These are phyloP conservation scores for Brachyalestes nurse DNA, from an alignment of 2,797 vertebrate species.

Conservation along the genomic window DNA sequence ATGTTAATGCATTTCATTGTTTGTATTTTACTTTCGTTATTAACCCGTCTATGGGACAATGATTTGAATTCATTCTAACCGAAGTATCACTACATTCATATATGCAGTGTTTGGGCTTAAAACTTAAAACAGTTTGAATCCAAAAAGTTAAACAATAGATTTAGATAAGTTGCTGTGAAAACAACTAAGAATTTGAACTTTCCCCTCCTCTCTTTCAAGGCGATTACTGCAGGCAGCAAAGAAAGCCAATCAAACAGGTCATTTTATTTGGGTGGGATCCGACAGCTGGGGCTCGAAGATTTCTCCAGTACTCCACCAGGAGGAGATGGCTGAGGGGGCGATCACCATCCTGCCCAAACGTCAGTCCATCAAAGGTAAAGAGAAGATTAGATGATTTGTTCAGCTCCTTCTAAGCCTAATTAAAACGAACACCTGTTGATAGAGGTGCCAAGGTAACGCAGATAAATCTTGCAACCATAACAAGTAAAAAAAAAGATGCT, in stretches of 20 bases:
- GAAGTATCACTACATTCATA: conserved; percentile 10
- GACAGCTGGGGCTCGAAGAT: conserved; percentile 99
- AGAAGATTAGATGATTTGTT: conserved; percentile 12
- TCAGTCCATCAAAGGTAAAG: conserved; percentile 90
- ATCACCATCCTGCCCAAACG: conserved; percentile 96
- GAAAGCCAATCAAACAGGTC: conserved; percentile 93
- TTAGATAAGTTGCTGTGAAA: neutral
- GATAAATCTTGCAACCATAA: neutral
- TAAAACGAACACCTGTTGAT: neutral
- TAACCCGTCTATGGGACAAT: conserved; percentile 37
- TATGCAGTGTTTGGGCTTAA: neutral
- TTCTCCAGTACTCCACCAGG: conserved; percentile 89
- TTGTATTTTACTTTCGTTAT: conserved; percentile 24
- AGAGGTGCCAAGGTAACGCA: too few species aligned
- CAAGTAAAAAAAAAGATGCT: neutral
- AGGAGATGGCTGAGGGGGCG: conserved; percentile 94
- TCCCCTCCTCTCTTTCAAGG: conserved; percentile 73
- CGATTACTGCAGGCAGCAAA: conserved; percentile 91
- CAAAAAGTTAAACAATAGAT: too few species aligned
- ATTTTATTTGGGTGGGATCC: conserved; percentile 98
- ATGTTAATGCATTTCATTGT: conserved; percentile 4
- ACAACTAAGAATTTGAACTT: neutral
- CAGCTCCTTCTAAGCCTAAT: neutral
- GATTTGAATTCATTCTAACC: conserved; percentile 43
- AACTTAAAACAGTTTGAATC: too few species aligned